Evolutionary conservation across 2,888 invertebrate species (phyloP).

Genomic region (Listrodromus nycthemerus): DNA sequence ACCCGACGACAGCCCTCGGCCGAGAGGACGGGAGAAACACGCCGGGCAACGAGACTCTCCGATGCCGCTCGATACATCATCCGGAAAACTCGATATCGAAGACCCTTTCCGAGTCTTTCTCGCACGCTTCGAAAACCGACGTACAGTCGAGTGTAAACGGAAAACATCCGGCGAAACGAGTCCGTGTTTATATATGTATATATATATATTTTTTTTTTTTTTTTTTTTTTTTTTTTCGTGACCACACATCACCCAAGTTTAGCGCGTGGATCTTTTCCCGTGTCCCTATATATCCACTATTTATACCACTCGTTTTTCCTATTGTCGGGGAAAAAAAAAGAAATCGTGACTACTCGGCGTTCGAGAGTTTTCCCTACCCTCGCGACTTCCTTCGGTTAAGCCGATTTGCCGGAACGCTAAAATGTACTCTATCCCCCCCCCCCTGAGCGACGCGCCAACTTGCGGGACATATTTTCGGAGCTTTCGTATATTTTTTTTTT

Average conservation of each 20-base stretch:
- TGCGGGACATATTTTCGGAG: conserved; percentile 30
- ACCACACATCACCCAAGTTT: not conserved
- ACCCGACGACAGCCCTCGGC: conserved; percentile 1
- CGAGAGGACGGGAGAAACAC: no score
- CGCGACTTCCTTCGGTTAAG: not conserved
- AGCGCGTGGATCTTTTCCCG: not conserved
- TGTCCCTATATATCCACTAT: not conserved
- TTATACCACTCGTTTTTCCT: not conserved
- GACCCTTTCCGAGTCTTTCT: not conserved
- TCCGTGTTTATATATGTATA: no score
- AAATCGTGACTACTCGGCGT: conserved; percentile 3
- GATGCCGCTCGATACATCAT: not conserved
- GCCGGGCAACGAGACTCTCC: not conserved
- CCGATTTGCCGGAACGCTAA: not conserved
- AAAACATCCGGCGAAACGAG: not conserved
- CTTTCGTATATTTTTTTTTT: not conserved
- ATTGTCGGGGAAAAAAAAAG: not conserved
- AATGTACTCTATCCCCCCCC: not conserved
- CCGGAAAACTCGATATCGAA: not conserved
- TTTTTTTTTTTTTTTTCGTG: not conserved
- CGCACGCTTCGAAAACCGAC: not conserved
- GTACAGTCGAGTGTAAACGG: not conserved
- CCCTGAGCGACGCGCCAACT: not conserved
- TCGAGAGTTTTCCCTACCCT: not conserved
- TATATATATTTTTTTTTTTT: not conserved